These are phyloP conservation scores for Gobio gobio DNA, from an alignment of 2,113 vertebrate species.

Conservation along the genomic window DNA sequence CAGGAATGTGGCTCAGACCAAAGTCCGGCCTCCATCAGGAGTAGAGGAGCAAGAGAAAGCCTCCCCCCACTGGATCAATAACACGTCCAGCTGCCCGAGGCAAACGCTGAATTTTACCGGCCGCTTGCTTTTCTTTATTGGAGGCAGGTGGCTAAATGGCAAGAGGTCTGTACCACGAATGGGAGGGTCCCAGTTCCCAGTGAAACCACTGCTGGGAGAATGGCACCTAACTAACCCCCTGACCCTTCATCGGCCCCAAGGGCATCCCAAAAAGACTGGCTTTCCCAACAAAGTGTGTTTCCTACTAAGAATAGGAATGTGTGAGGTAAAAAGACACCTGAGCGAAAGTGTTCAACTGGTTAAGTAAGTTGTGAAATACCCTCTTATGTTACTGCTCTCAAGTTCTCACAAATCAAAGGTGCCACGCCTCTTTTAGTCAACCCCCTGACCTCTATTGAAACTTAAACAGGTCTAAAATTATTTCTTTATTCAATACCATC, in stretches of 20 bases:
- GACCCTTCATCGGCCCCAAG: conserved; percentile 14
- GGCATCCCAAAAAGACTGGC: background rate
- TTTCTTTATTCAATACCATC: background rate
- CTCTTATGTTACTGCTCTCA: conserved; percentile 28
- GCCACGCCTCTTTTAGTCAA: background rate
- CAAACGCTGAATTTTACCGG: background rate
- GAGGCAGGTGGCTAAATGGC: conserved; percentile 33
- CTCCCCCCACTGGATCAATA: conserved; percentile 45
- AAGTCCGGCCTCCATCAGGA: conserved; percentile 77
- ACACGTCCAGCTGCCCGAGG: conserved; percentile 29
- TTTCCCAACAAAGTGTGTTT: background rate
- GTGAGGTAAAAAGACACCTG: conserved; percentile 7
- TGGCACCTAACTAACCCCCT: conserved; percentile 4
- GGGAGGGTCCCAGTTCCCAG: background rate
- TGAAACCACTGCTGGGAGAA: background rate
- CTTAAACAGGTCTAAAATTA: background rate
- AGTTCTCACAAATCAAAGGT: conserved; percentile 6
- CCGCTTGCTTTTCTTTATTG: conserved; percentile 21
- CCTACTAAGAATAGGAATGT: background rate
- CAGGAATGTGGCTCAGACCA: conserved; percentile 81
- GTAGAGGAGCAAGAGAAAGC: conserved; percentile 18
- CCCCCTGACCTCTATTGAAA: background rate
- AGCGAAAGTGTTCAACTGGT: conserved; percentile 6
- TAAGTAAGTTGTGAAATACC: conserved; percentile 12
- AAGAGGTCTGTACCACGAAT: conserved; percentile 20